Evolutionary conservation across 2,888 invertebrate genomes (phyloP).

Genomic region (Synergus japonicus): DNA sequence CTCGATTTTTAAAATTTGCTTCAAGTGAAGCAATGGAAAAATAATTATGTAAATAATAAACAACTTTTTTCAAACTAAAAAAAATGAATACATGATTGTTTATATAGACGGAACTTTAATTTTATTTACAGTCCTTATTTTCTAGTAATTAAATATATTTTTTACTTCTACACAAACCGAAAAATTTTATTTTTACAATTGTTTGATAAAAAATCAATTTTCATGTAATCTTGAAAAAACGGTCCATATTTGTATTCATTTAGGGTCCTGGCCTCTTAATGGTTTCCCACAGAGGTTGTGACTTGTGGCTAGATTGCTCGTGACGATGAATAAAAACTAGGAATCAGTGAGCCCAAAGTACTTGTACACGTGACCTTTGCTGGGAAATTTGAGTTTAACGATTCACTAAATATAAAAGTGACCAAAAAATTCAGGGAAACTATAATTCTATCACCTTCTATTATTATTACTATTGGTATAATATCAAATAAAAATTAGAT

Average conservation of each 20-base stretch:
- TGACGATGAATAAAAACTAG: slow-evolving; percentile 66
- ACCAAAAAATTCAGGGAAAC: not conserved
- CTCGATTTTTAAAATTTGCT: not conserved
- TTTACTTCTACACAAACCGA: not conserved
- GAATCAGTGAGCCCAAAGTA: slow-evolving; percentile 41
- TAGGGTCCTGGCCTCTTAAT: slow-evolving; percentile 43
- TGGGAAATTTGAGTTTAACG: not conserved
- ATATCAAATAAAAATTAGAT: not conserved
- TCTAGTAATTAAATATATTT: no score
- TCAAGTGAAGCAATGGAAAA: not conserved
- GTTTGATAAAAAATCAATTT: not conserved
- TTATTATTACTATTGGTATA: not conserved
- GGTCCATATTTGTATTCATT: not conserved
- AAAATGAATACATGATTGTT: no score
- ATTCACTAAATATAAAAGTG: not conserved
- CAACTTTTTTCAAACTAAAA: not conserved
- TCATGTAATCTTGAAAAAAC: not conserved
- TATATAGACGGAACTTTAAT: no score
- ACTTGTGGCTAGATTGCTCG: slow-evolving; percentile 59
- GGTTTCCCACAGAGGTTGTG: slow-evolving; percentile 67
- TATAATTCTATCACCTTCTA: not conserved
- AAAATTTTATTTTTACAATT: not conserved
- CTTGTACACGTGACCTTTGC: slow-evolving; percentile 20
- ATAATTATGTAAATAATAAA: not conserved
- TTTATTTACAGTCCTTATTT: no score